Percentiles rank a stretch among this genome's conserved stretches.
Conservation (phyloP, 2,888 invertebrate species). For the Acleris laterana region DNA sequence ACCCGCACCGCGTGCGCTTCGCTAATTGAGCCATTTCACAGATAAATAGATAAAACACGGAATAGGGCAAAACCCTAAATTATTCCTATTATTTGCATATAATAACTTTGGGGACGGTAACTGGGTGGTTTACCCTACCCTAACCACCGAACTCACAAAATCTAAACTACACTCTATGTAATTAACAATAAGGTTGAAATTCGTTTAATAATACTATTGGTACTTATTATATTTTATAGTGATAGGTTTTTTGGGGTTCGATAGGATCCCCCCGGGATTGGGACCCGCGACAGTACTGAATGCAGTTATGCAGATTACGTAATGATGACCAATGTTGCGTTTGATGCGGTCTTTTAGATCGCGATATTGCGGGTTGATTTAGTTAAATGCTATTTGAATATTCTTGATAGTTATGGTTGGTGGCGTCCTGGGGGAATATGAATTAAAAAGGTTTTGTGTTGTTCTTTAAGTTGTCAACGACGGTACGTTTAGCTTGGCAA, state of each 20-base stretch:
- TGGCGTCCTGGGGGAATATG: neutral
- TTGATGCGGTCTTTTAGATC: conserved; percentile 52
- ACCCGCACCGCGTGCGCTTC: conserved; percentile 52
- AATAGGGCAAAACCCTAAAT: conserved; percentile 72
- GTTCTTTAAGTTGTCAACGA: too few species aligned
- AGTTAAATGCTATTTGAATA: conserved; percentile 30
- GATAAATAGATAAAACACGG: conserved; percentile 84
- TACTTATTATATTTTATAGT: conserved; percentile 36
- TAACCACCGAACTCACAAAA: neutral
- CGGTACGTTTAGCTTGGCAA: too few species aligned
- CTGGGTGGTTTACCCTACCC: conserved; percentile 7
- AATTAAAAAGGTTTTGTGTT: neutral
- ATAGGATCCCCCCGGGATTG: conserved; percentile 56
- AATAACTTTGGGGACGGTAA: conserved; percentile 75
- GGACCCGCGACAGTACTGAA: conserved; percentile 66
- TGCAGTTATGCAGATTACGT: conserved; percentile 77
- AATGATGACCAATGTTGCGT: conserved; percentile 61
- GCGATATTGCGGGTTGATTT: conserved; percentile 36
- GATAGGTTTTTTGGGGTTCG: conserved; percentile 27
- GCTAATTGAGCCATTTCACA: conserved; percentile 83
- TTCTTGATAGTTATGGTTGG: conserved; percentile 12
- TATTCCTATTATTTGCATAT: conserved; percentile 83
- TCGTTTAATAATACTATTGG: rapidly evolving
- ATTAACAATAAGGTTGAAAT: neutral
- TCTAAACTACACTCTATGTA: neutral